These are phyloP conservation scores for Tokudaia muenninki DNA, from an alignment of 2,797 vertebrate genomes.

Conservation along the genomic window DNA sequence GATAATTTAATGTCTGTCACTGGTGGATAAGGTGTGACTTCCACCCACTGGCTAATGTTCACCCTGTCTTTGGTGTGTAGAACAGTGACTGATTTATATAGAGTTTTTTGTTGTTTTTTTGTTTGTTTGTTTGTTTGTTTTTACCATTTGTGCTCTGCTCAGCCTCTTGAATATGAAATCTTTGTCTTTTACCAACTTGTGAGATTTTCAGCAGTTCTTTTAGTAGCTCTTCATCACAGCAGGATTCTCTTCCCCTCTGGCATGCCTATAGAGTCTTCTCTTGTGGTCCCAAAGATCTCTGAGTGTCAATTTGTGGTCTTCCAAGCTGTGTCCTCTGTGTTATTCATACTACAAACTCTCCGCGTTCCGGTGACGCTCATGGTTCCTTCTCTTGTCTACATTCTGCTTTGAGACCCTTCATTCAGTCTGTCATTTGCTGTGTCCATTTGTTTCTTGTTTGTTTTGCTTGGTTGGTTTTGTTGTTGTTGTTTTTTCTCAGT, in stretches of 20 bases:
- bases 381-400: background rate
- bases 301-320: background rate
- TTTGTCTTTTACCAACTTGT: background rate
- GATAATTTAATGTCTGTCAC: background rate
- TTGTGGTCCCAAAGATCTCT: too few relatives aligned
- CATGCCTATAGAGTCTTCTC: background rate
- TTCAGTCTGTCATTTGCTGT: background rate
- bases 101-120: background rate
- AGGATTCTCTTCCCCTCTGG: background rate
- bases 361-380: rapidly evolving
- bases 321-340: background rate
- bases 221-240: background rate
- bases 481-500: background rate
- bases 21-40: background rate
- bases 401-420: background rate
- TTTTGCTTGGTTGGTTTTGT: background rate
- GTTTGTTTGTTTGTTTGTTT: background rate
- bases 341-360: background rate
- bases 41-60: too few relatives aligned
- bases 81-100: background rate
- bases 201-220: background rate
- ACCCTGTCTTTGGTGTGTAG: background rate
- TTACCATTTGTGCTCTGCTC: background rate
- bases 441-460: background rate
- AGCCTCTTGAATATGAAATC: background rate